phyloP scores from a whole-genome alignment of 2,888 invertebrate species.

The Eristalis tenax region DNA sequence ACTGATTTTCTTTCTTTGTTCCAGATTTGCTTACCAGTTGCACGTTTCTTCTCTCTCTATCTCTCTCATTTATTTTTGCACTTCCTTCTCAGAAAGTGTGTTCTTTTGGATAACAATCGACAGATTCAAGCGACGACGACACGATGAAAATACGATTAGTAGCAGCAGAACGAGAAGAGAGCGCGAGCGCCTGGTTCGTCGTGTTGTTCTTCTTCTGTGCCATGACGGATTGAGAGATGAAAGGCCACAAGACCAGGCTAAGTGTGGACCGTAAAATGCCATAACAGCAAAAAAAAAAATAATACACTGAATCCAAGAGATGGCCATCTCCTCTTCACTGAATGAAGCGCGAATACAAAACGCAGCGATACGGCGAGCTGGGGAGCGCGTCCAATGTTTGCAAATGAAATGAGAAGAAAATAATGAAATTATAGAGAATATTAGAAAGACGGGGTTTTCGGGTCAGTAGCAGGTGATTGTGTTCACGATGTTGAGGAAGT shows the following conservation, averaged over 20 bases:
- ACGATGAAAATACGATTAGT: slow-evolving; percentile 25
- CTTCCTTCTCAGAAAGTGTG: slow-evolving; percentile 3
- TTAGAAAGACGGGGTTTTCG: slow-evolving; percentile 51
- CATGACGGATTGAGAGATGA: slow-evolving; percentile 49
- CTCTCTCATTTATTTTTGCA: slow-evolving; percentile 10
- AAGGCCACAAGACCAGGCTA: slow-evolving; percentile 40
- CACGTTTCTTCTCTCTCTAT: slow-evolving; percentile 17
- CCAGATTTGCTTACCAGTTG: slow-evolving; percentile 64
- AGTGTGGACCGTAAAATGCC: slow-evolving; percentile 1
- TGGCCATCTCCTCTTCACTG: slow-evolving; percentile 10
- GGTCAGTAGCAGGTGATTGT: slow-evolving; percentile 31
- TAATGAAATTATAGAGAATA: slow-evolving; percentile 13
- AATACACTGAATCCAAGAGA: neutral
- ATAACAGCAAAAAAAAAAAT: neutral
- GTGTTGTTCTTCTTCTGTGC: neutral
- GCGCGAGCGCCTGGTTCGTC: neutral
- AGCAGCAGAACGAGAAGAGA: slow-evolving; percentile 11
- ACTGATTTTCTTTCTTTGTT: slow-evolving; percentile 70
- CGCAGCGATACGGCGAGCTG: neutral
- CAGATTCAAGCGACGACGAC: slow-evolving; percentile 16
- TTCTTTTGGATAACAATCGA: slow-evolving; percentile 53
- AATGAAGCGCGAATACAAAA: slow-evolving; percentile 3
- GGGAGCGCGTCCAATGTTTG: neutral
- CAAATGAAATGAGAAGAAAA: slow-evolving; percentile 21
- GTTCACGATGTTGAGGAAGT: neutral